Evolutionary conservation across 2,888 invertebrate genomes (phyloP), one percentile per base, ranked within the genome.

Genomic region (Nysson spinosus): DNA sequence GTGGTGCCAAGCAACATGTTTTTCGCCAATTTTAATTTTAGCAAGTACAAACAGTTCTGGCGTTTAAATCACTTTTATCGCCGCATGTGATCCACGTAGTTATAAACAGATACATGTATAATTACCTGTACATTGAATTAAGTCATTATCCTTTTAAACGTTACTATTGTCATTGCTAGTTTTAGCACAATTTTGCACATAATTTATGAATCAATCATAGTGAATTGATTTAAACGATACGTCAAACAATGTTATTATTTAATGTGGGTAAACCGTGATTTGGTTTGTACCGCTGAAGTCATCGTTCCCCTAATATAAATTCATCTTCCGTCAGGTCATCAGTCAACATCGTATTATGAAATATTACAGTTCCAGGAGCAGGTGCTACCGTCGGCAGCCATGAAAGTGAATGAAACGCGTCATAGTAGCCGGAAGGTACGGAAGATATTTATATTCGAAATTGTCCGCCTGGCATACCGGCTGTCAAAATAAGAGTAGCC

Each of bases 401-500:
- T 39, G 34, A 49, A 39, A 50, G 51, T 52, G 52, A 46, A 56
- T 50, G 55, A 58, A 57, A 55, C 35, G 50, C 51, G 57, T 57
- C 40, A 52, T 55, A 19, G 52, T 62, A 51, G 55, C 32, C 55
- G 51, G 62, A 52, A 50, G 55, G 46, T 28, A 70, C 56, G 46
- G 61, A 54, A 42, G 47, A 46, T 60, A 70, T 67, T 66, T 57
- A 54, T 55, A 67, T 51, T 61, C 37, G 58, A 42, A 70, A 61
- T 64, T 39, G 57, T 60, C 60, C 43, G 34, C 9, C 35, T 12
- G 37, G 43, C 49, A 50, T 58, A 35, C 55, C 50, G 43, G 11
- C 50, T 55, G 66, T 75, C 62, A 67, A 69, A 62, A 75, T 57
- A 63, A 51, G 47, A 67, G 55, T 49, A 14, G 24, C 5, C 17